Conservation (phyloP, 2,113 vertebrate genomes). For the Phainopepla nitens region DNA sequence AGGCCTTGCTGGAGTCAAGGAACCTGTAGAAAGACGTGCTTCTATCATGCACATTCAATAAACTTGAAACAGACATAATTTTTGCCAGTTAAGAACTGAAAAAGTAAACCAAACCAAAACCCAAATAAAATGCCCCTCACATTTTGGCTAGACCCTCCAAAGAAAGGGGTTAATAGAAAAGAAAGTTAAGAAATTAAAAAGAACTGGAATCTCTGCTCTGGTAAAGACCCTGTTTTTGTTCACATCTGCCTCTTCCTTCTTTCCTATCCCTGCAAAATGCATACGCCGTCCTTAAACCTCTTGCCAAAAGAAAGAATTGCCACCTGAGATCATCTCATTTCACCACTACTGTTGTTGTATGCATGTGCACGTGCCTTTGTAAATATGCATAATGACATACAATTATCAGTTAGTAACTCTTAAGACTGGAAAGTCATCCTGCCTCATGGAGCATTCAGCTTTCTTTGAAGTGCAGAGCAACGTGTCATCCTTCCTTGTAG, state of each 20-base stretch:
- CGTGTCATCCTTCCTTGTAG: not conserved
- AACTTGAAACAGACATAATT: not conserved
- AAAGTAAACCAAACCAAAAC: not conserved
- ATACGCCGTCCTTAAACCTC: not conserved
- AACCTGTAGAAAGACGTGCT: not conserved
- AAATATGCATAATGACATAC: not conserved
- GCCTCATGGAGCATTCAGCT: not conserved
- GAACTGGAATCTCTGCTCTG: not conserved
- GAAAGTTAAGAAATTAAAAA: not conserved
- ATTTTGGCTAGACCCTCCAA: not conserved
- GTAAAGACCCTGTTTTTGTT: fast-evolving
- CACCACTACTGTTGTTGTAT: not conserved
- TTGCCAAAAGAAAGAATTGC: not conserved
- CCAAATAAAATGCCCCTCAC: not conserved
- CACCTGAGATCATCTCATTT: not conserved
- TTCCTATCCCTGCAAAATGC: not conserved
- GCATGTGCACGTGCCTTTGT: not conserved
- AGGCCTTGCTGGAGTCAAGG: not conserved
- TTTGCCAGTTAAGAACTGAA: not conserved
- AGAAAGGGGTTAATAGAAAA: not conserved
- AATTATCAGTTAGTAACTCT: not conserved
- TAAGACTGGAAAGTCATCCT: not conserved
- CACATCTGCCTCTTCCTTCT: not conserved
- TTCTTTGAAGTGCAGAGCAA: not conserved
- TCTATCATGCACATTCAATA: not conserved